phyloP scores from a whole-genome alignment of 2,113 vertebrate genomes.

The Crotophaga sulcirostris region DNA sequence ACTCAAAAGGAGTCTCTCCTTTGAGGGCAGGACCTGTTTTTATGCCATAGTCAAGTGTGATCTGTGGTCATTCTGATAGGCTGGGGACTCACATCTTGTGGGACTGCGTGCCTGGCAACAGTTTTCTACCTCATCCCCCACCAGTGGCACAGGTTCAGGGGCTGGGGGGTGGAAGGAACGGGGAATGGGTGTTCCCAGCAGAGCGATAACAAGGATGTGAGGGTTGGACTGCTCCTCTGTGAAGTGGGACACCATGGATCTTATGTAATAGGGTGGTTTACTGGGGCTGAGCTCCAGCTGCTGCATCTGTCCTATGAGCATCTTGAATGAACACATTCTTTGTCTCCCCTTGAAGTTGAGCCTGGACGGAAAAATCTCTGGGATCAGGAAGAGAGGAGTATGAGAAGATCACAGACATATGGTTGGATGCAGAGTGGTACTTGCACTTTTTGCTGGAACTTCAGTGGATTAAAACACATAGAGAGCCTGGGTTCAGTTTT shows the following conservation, averaged over 20 bases:
- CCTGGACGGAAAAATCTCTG: not conserved
- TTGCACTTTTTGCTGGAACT: not conserved
- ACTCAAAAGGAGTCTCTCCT: too few species aligned
- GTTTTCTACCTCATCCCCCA: too few species aligned
- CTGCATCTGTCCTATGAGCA: not conserved
- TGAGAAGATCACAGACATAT: not conserved
- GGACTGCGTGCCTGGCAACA: too few species aligned
- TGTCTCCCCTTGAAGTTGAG: not conserved
- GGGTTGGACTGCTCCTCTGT: not conserved
- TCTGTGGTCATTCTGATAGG: too few species aligned
- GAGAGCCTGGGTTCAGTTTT: not conserved
- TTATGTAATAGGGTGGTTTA: not conserved
- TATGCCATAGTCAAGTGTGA: too few species aligned
- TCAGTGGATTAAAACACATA: not conserved
- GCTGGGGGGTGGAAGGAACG: too few species aligned
- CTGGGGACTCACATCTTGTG: too few species aligned
- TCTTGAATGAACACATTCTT: not conserved
- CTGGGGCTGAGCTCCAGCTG: not conserved
- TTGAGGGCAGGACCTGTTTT: too few species aligned
- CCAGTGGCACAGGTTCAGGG: too few species aligned
- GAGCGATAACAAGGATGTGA: not conserved
- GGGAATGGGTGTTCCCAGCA: not conserved
- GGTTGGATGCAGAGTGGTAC: not conserved
- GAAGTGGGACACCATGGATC: not conserved
- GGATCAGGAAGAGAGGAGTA: not conserved